Conservation (phyloP, 2,797 vertebrate genomes). For the Hypotaenidia okinawae region DNA sequence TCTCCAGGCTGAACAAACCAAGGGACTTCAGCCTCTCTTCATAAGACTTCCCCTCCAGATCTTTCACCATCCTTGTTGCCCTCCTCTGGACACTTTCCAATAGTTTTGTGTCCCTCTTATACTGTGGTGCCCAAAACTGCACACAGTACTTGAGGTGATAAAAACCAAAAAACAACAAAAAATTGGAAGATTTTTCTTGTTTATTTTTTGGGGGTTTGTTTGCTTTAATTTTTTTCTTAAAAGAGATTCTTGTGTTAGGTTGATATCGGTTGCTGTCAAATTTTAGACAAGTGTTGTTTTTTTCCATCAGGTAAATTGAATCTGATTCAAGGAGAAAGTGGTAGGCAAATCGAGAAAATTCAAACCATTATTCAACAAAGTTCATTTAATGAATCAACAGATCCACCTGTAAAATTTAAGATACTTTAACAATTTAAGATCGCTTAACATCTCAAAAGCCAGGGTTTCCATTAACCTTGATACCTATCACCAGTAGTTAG, state of each 20-base stretch:
- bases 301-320: not conserved
- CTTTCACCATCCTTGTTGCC: too few species aligned
- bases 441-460: not conserved
- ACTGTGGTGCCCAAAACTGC: too few species aligned
- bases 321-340: not conserved
- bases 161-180: too few species aligned
- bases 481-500: not conserved
- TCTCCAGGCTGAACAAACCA: too few species aligned
- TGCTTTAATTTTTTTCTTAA: not conserved
- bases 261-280: not conserved
- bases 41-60: too few species aligned
- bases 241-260: not conserved
- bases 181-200: not conserved
- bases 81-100: too few species aligned
- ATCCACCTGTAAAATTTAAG: not conserved
- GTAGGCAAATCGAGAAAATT: not conserved
- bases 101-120: too few species aligned
- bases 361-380: not conserved
- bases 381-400: not conserved
- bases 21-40: too few species aligned
- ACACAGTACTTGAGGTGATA: too few species aligned
- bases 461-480: not conserved
- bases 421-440: not conserved
- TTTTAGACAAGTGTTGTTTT: not conserved
- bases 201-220: not conserved